Conservation (phyloP, 2,888 invertebrate species). For the Diogma glabrata region DNA sequence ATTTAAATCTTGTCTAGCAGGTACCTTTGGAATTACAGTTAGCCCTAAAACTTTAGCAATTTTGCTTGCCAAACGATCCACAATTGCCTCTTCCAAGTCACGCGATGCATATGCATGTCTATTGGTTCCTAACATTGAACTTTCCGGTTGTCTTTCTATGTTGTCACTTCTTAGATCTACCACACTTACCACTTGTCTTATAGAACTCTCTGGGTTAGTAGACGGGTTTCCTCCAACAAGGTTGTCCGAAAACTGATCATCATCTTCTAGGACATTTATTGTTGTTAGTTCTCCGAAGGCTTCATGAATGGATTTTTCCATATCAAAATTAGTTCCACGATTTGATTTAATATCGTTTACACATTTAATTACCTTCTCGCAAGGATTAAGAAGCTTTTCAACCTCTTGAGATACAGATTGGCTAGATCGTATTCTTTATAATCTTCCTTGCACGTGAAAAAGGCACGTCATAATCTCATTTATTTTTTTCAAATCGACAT, state of each 20-base stretch:
- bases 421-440: background rate
- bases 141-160: background rate
- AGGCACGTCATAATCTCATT: background rate
- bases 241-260: no score
- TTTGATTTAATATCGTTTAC: background rate
- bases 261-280: background rate
- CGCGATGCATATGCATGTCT: background rate
- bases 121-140: no score
- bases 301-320: background rate
- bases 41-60: background rate
- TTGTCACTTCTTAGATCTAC: background rate
- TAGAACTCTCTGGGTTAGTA: background rate
- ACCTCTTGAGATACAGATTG: background rate
- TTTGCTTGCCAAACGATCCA: background rate
- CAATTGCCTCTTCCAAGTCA: background rate
- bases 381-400: background rate
- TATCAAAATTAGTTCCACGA: background rate
- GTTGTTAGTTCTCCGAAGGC: background rate
- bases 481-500: background rate
- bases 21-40: background rate
- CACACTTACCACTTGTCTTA: background rate
- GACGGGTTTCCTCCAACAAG: no score
- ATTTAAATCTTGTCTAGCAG: no score
- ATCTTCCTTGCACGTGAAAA: background rate
- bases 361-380: background rate